phyloP scores from a whole-genome alignment of 2,888 invertebrate genomes.

The Ormia ochracea region DNA sequence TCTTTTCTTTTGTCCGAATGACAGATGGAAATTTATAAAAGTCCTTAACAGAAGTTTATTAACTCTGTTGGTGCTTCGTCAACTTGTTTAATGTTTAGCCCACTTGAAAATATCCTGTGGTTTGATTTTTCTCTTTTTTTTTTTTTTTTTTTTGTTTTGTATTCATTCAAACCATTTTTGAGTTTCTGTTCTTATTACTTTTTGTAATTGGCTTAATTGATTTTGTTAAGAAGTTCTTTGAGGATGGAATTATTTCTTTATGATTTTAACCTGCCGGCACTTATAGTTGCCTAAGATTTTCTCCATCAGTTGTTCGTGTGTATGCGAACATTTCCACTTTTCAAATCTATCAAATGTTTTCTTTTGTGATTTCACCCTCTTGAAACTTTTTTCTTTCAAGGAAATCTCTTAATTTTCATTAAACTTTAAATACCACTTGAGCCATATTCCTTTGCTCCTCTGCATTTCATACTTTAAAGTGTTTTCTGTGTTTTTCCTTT shows the following conservation, averaged over 20 bases:
- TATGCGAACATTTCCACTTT: slow-evolving; percentile 18
- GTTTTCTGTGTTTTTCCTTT: slow-evolving; percentile 15
- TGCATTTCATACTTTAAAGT: slow-evolving; percentile 14
- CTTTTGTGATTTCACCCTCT: slow-evolving; percentile 14
- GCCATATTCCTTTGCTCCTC: neutral
- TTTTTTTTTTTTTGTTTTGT: too few species aligned
- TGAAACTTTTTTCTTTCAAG: slow-evolving; percentile 21
- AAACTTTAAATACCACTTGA: slow-evolving; percentile 55
- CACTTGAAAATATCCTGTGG: too few species aligned
- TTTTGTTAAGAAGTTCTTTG: slow-evolving; percentile 49
- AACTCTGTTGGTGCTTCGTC: too few species aligned
- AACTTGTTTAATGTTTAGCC: too few species aligned
- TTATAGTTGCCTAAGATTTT: slow-evolving; percentile 31
- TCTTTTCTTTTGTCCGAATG: too few species aligned
- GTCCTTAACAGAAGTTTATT: too few species aligned
- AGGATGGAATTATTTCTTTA: slow-evolving; percentile 37
- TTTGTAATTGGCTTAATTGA: slow-evolving; percentile 58
- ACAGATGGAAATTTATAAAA: too few species aligned
- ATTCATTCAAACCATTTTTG: neutral
- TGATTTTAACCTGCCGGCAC: slow-evolving; percentile 30
- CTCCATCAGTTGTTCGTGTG: slow-evolving; percentile 21
- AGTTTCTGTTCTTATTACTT: neutral
- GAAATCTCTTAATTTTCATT: slow-evolving; percentile 60
- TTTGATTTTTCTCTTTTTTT: too few species aligned
- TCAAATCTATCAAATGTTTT: slow-evolving; percentile 8